Conservation (phyloP, 2,113 vertebrate genomes). For the Myiozetetes cayanensis region DNA sequence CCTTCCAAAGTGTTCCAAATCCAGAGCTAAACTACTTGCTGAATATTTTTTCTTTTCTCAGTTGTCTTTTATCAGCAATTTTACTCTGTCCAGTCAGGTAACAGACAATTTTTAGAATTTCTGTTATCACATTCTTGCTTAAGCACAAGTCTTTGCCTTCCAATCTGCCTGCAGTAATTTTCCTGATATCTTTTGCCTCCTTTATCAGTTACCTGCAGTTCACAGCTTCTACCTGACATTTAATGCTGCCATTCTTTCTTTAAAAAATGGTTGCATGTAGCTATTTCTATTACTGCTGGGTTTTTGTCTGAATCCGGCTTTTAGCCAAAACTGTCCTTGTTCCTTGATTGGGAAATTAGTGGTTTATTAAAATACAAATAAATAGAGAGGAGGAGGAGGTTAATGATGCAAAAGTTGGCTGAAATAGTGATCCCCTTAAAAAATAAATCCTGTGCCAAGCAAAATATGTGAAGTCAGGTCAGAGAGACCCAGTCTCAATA, state of each 20-base stretch:
- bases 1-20: background rate
- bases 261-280: background rate
- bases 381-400: conserved; percentile 39
- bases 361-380: conserved; percentile 53
- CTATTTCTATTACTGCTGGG: background rate
- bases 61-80: background rate
- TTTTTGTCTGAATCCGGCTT: background rate
- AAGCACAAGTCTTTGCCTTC: background rate
- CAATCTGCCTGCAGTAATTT: background rate
- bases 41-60: background rate
- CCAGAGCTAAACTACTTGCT: background rate
- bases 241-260: background rate
- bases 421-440: conserved; percentile 29
- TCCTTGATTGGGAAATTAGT: conserved; percentile 54
- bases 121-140: background rate
- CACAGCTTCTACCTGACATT: background rate
- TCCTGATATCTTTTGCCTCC: background rate
- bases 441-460: conserved; percentile 44
- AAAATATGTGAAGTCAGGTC: conserved; percentile 33
- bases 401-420: conserved; percentile 61
- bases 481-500: conserved; percentile 31
- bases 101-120: background rate
- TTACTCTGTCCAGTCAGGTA: background rate
- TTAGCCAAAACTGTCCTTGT: background rate
- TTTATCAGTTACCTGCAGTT: conserved; percentile 14